A percentile compares a stretch with the other conserved stretches of the same genome.
Conservation (phyloP, 2,113 vertebrate genomes). For the Capra hircus region DNA sequence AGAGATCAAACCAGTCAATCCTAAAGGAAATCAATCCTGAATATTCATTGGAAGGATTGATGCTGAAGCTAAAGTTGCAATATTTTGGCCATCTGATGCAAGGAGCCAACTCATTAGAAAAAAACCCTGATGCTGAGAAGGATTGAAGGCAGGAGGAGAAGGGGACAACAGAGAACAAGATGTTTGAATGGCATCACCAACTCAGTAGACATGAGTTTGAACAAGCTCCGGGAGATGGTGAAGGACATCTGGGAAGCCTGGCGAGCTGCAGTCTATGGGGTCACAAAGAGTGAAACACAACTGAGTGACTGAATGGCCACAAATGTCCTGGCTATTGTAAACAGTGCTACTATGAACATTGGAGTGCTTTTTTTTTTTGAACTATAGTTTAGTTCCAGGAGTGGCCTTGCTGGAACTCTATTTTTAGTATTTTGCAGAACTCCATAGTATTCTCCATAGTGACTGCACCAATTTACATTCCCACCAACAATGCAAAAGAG, state of each 20-base stretch:
- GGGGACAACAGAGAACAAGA: neutral
- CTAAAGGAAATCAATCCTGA: neutral
- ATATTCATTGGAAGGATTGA: neutral
- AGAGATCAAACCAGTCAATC: neutral
- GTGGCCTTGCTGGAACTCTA: neutral
- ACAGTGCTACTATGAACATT: neutral
- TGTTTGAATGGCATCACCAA: neutral
- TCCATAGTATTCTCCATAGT: neutral
- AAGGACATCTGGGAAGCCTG: neutral
- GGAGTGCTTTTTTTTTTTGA: neutral
- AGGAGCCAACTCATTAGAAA: neutral
- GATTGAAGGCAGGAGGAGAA: neutral
- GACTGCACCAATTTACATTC: neutral
- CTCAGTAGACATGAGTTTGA: neutral
- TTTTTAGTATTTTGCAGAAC: neutral
- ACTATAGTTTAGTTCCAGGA: neutral
- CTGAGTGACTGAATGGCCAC: neutral
- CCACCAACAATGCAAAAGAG: neutral
- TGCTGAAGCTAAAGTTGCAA: neutral
- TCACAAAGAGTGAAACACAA: neutral
- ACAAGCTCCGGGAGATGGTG: accelerated
- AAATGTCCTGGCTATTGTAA: neutral
- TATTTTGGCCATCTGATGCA: neutral
- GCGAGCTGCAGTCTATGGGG: neutral
- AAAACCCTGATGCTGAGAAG: neutral